These are phyloP conservation scores for Campoplex capitator DNA, from an alignment of 2,888 invertebrate species.

Conservation along the genomic window DNA sequence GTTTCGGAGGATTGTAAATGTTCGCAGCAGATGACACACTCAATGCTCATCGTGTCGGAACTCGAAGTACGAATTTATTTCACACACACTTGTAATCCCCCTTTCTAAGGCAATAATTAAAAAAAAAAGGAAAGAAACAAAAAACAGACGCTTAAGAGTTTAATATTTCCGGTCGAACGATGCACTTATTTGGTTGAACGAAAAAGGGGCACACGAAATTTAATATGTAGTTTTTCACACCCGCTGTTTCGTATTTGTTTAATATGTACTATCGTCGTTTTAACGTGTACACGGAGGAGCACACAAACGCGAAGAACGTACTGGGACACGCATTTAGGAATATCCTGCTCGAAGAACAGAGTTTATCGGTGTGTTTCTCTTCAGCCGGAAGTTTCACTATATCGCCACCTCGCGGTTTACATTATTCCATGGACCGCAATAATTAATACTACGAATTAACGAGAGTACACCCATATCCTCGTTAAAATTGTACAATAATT, in stretches of 20 bases:
- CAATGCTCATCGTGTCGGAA: slow-evolving; percentile 57
- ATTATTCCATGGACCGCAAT: not conserved
- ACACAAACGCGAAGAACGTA: not conserved
- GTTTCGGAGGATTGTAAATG: slow-evolving; percentile 59
- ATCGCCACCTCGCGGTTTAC: slow-evolving; percentile 42
- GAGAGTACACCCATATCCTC: not conserved
- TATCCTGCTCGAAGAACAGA: not conserved
- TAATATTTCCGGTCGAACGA: slow-evolving; percentile 2
- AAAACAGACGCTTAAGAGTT: slow-evolving; percentile 9
- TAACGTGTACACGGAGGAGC: not conserved
- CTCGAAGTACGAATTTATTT: slow-evolving; percentile 10
- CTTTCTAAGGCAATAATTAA: not conserved
- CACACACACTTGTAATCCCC: slow-evolving; percentile 9
- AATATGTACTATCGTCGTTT: slow-evolving; percentile 12
- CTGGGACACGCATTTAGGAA: slow-evolving; percentile 26
- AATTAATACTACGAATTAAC: slow-evolving; percentile 3
- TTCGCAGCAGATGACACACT: slow-evolving; percentile 63
- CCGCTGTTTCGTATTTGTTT: not conserved
- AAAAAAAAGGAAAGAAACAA: slow-evolving; percentile 9
- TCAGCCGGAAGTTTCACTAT: slow-evolving; percentile 38
- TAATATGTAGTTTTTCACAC: not conserved
- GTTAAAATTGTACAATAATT: slow-evolving; percentile 13
- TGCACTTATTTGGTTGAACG: slow-evolving; percentile 2
- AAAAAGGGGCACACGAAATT: not conserved
- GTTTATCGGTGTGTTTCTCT: slow-evolving; percentile 12